Evolutionary conservation across 2,797 vertebrate genomes (phyloP), one percentile per base, ranked within the genome.

Genomic region (Oreochromis grahami): DNA sequence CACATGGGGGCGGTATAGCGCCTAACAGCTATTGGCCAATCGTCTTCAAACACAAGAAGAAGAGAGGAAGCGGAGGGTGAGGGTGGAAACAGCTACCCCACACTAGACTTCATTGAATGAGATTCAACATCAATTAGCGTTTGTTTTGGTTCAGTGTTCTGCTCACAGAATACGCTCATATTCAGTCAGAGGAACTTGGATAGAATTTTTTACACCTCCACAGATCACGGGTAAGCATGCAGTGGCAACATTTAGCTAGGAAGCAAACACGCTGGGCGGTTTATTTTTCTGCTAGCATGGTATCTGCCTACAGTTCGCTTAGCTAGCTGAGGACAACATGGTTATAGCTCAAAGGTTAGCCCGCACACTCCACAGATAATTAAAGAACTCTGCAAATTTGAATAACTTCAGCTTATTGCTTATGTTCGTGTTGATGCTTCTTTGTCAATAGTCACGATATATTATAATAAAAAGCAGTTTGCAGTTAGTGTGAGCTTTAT

Each of bases 71-170:
- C 36, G 63, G 65, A 19, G 24, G 4, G 41, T 11, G 68, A 26
- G 52, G 19, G 52, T 34, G 15, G 6, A 45, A 56, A 72, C 89
- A 86, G 80, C 79, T 81, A 77, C 83, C 88, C 65, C 78, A 91
- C 90, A 93, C 90, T 77, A 90, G 93, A 86, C 79, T 96, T 95
- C 94, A 96, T 97, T 97, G 91, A 97, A 96, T 97, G 95, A 93
- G 94, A 86, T 86, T 90, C 86, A 91, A 86, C 80, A 86, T 53
- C 81, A 89, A 78, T 90, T 92, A 91, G 92, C 93, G 53, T 89
- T 86, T 89, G 86, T 93, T 92, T 90, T 90, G 88, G n/a, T 52
- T 79, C 56, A 24, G 55, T 68, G 65, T 17, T 29, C 11, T 68
- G 55, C 77, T 26, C 4, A 52, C 58, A 24, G 17, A 78, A 80